Percentiles rank a stretch among this genome's conserved stretches.
Evolutionary conservation across 2,888 invertebrate genomes (phyloP).

Genomic region (Tenthredo livida): DNA sequence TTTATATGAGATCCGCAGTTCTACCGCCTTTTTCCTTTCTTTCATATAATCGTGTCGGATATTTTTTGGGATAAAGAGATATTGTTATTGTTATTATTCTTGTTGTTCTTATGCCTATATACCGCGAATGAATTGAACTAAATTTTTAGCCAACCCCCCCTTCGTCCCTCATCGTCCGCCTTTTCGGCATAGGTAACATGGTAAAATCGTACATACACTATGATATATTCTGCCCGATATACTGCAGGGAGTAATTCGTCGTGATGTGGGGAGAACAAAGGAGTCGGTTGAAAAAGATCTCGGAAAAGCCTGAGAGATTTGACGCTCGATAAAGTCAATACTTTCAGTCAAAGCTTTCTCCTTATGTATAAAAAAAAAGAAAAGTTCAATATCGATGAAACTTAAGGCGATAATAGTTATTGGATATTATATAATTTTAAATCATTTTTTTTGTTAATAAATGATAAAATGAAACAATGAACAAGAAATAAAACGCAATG

Average conservation of each 20-base stretch:
- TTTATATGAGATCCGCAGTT: constrained; percentile 34
- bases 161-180: background rate
- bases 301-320: background rate
- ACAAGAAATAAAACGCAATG: background rate
- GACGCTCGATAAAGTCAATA: constrained; percentile 6
- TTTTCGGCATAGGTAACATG: background rate
- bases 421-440: background rate
- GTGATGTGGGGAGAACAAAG: background rate
- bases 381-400: background rate
- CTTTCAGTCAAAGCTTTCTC: background rate
- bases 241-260: background rate
- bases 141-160: background rate
- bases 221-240: background rate
- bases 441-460: background rate
- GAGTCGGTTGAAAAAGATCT: constrained; percentile 39
- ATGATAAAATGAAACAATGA: background rate
- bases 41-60: background rate
- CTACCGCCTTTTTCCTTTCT: constrained; percentile 7
- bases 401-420: background rate
- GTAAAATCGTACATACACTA: background rate
- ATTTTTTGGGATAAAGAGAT: background rate
- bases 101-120: background rate
- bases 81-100: constrained; percentile 8
- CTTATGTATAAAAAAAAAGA: background rate
- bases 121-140: background rate